Evolutionary conservation across 2,888 invertebrate genomes (phyloP).

Genomic region (Hoplodrina ambigua): DNA sequence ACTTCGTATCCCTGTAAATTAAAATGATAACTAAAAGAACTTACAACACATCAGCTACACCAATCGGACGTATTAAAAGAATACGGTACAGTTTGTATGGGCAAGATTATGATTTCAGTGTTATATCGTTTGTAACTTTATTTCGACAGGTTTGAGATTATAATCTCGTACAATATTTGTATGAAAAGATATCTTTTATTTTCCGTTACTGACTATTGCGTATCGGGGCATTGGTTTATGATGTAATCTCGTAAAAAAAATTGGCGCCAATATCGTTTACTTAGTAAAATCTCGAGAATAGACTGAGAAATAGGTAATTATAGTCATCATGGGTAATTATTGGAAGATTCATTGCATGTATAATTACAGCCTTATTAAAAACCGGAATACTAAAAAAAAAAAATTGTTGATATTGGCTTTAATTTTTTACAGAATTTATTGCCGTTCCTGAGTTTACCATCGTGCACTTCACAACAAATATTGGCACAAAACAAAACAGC

Average conservation of each 20-base stretch:
- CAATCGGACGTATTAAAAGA: not conserved
- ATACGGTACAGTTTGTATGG: conserved; percentile 36
- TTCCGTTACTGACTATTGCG: conserved; percentile 25
- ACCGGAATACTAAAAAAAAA: conserved; percentile 37
- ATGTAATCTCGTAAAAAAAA: conserved; percentile 38
- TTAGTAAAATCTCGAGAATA: conserved; percentile 13
- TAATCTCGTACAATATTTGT: conserved; percentile 19
- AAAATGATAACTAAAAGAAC: conserved; percentile 41
- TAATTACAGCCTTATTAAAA: conserved; percentile 44
- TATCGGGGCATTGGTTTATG: conserved; percentile 9
- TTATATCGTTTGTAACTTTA: conserved; percentile 50
- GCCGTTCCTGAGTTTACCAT: conserved; percentile 52
- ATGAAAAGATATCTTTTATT: conserved; percentile 12
- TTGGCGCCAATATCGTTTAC: conserved; percentile 53
- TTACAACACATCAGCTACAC: conserved; percentile 14
- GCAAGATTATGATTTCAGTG: conserved; percentile 53
- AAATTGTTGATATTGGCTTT: conserved; percentile 16
- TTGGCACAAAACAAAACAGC: conserved; percentile 73
- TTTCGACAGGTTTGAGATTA: conserved; percentile 35
- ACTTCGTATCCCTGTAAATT: conserved; percentile 61
- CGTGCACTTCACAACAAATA: conserved; percentile 56
- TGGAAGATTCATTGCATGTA: conserved; percentile 35
- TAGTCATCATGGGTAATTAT: conserved; percentile 33
- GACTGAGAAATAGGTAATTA: conserved; percentile 10
- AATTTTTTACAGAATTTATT: conserved; percentile 34